Conservation (phyloP, 2,888 invertebrate genomes). For the Tortrix viridana region DNA sequence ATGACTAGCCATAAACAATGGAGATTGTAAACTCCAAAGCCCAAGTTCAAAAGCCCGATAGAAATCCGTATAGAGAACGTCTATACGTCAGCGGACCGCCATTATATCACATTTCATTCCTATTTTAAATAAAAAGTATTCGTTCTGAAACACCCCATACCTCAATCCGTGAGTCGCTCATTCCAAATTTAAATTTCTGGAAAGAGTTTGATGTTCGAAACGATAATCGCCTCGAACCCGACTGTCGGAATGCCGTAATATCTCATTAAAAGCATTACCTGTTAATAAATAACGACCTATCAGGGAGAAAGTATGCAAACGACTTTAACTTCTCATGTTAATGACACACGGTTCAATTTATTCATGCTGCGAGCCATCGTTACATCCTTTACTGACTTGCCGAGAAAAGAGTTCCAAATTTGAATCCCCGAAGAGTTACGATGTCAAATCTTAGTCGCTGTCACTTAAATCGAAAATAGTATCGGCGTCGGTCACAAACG, state of each 20-base stretch:
- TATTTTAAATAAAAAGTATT: constrained; percentile 73
- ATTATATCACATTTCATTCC: constrained; percentile 72
- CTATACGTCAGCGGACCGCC: constrained; percentile 63
- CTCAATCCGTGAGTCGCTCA: constrained; percentile 68
- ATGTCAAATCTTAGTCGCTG: constrained; percentile 70
- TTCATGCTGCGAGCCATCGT: constrained; percentile 45
- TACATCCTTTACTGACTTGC: constrained; percentile 49
- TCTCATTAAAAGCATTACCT: constrained; percentile 72
- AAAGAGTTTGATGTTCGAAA: constrained; percentile 77
- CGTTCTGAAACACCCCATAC: constrained; percentile 72
- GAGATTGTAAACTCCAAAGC: constrained; percentile 32
- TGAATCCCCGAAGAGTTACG: constrained; percentile 75
- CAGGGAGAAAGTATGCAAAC: constrained; percentile 46
- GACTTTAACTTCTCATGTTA: constrained; percentile 56
- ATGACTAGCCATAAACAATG: constrained; percentile 20
- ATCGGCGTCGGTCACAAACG: constrained; percentile 49
- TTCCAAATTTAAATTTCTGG: constrained; percentile 80
- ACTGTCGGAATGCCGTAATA: constrained; percentile 74
- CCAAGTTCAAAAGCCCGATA: constrained; percentile 50
- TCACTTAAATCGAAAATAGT: constrained; percentile 72
- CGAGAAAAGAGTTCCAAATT: constrained; percentile 66
- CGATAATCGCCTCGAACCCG: constrained; percentile 71
- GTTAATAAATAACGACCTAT: constrained; percentile 59
- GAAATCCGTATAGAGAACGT: constrained; percentile 54
- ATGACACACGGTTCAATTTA: constrained; percentile 53